A percentile compares a stretch with the other conserved stretches of the same genome.
phyloP scores from a whole-genome alignment of 2,888 invertebrate genomes.

The Caenorhabditis japonica region DNA sequence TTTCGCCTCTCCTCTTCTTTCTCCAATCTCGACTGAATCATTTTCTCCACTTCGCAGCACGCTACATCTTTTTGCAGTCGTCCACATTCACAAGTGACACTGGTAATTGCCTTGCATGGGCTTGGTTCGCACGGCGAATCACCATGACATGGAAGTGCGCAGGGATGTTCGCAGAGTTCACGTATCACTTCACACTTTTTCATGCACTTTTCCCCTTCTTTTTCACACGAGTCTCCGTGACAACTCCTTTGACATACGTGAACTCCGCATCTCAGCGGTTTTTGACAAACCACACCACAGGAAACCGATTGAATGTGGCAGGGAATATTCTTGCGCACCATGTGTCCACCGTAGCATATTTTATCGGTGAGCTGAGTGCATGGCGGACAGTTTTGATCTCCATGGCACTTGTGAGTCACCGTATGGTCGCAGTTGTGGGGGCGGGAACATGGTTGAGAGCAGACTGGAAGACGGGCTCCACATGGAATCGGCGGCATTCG shows the following conservation, averaged over 20 bases:
- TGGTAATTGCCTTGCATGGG: slow-evolving; percentile 79
- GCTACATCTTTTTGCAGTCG: slow-evolving; percentile 50
- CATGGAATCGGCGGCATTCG: slow-evolving; percentile 92
- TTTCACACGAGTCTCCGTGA: slow-evolving; percentile 84
- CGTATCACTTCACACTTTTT: slow-evolving; percentile 85
- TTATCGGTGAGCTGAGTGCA: slow-evolving; percentile 89
- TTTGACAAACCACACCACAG: slow-evolving; percentile 90
- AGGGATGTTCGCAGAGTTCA: slow-evolving; percentile 87
- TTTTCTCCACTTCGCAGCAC: slow-evolving; percentile 60
- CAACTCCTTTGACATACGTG: slow-evolving; percentile 89
- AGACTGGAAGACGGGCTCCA: slow-evolving; percentile 88
- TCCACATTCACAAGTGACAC: slow-evolving; percentile 72
- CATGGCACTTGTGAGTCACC: slow-evolving; percentile 77
- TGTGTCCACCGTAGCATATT: slow-evolving; percentile 85
- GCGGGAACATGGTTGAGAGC: slow-evolving; percentile 86
- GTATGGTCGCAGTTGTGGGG: slow-evolving; percentile 82
- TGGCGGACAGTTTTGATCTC: slow-evolving; percentile 84
- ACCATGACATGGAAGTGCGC: slow-evolving; percentile 87
- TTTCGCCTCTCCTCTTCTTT: slow-evolving; percentile 17
- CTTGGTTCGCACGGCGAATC: slow-evolving; percentile 83
- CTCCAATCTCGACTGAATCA: slow-evolving; percentile 24
- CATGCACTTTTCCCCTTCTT: slow-evolving; percentile 68
- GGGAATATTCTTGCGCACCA: slow-evolving; percentile 87
- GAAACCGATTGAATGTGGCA: slow-evolving; percentile 82
- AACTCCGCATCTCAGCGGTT: slow-evolving; percentile 85